Evolutionary conservation across 2,113 vertebrate genomes (phyloP), one percentile per base, ranked within the genome.

Genomic region (Halcyon malimbica): DNA sequence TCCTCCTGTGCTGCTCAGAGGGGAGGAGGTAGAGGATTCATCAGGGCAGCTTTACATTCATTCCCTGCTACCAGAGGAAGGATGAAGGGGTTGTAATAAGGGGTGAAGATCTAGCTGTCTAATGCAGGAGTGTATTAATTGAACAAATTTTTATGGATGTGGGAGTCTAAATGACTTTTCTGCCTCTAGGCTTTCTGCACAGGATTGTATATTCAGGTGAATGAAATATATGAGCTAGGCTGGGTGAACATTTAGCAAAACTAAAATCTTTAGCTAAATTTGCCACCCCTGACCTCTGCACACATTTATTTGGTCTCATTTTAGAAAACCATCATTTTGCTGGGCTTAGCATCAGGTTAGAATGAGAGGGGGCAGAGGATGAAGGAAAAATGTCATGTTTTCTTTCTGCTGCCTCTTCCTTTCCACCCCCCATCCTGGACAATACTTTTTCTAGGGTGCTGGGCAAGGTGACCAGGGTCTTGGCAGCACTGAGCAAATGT

Each of bases 241-340:
- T 77, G 83, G 64, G 53, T 6, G 69, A 94, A 29, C 91, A 89
- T 87, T 94, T 96, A 95, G 65, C 57, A 94, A 91, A 96, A 96
- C 89, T 95, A 89, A 94, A 96, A 79, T 69, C 92, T 97, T 97
- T 92, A 76, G 95, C 90, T 95, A 62, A 71, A 83, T 90, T 96
- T 71, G 16, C 77, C 80, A 91, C 59, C 80, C 11, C 39, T 95
- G 91, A 94, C 89, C 90, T 95, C 86, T 71, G 4, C 41, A 54
- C 37, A 42, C 86, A 94, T 91, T 91, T 87, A 71, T 97, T 92
- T 93, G 77, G 53, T 87, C 59, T 91, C 78, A 4, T 69, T 86
- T 89, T 57, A 96, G 82, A 91, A 80, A 93, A 62, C 12, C 15
- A 37, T 93, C 33, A 4, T 64, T 95, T 94, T 79, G 13, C 73